These are phyloP conservation scores for Rhodophaea formosa DNA, from an alignment of 2,888 invertebrate species.

Conservation along the genomic window DNA sequence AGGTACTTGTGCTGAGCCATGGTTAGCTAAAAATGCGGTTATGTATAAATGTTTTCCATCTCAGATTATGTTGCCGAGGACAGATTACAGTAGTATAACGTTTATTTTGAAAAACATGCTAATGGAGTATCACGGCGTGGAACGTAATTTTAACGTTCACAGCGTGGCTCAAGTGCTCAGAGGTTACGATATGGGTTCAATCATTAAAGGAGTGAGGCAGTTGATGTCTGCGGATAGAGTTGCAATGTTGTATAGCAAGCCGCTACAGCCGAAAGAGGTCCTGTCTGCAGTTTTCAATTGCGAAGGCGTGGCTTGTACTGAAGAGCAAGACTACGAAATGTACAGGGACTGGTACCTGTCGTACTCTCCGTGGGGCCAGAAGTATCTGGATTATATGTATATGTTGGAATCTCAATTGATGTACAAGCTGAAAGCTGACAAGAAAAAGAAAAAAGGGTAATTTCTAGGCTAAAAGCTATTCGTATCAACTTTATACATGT, in stretches of 20 bases:
- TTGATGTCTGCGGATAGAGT: conserved; percentile 73
- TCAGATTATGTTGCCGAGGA: conserved; percentile 75
- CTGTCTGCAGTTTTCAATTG: conserved; percentile 62
- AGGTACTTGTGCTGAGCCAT: conserved; percentile 85
- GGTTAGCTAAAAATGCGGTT: conserved; percentile 72
- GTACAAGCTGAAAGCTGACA: conserved; percentile 59
- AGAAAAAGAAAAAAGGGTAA: conserved; percentile 45
- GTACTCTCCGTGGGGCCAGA: conserved; percentile 57
- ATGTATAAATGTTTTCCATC: conserved; percentile 82
- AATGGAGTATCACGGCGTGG: conserved; percentile 81
- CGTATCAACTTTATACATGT: no score
- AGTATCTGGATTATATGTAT: conserved; percentile 50
- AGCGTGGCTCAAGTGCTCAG: conserved; percentile 76
- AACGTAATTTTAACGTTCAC: conserved; percentile 81
- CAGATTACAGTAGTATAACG: conserved; percentile 83
- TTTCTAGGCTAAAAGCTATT: no score
- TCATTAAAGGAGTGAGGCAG: conserved; percentile 63
- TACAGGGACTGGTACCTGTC: conserved; percentile 72
- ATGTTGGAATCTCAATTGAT: conserved; percentile 57
- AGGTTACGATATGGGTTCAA: conserved; percentile 76
- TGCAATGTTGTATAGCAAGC: conserved; percentile 74
- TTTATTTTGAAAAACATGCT: conserved; percentile 76
- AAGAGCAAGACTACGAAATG: conserved; percentile 66
- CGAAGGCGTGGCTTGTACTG: conserved; percentile 53
- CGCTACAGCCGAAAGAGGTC: conserved; percentile 77